Evolutionary conservation across 2,797 vertebrate genomes (phyloP), one percentile per base, ranked within the genome.

Genomic region (Diceros bicornis): DNA sequence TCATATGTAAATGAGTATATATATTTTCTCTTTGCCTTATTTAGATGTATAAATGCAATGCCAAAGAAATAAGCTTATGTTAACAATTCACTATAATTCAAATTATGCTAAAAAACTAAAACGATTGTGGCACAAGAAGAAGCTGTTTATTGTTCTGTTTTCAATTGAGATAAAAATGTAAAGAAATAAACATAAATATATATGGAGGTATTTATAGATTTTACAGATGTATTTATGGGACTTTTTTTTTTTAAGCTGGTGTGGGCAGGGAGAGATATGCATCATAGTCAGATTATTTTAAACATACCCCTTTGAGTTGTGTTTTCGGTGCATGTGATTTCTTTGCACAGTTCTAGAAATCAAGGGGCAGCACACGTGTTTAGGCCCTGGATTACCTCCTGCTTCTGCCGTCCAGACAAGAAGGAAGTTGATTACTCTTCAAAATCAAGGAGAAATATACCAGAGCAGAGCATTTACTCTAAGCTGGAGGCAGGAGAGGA

Each of bases 221-320:
- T 17, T 16, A 84, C 5, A 27, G 32, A 29, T 0, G 11, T 8
- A 18, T 6, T 0, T 0, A 41, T 1, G 8, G 29, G 32, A 7
- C 64, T 20, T 23, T 21, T 6, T 57, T 37, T 7, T 29, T 5
- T 61, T 1, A 25, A 5, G 1, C 47, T 14, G 41, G 57, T 2
- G 7, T 8, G 32, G 64, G 34, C 9, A 4, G 84, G 69, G 59
- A 90, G 47, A 59, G 50, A 41, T 1, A 9, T 4, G 14, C 2
- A 4, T 6, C 37, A 9, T 5, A 1, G 0, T 6, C 3, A 27
- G 78, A 4, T 8, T 37, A 20, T 18, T 16, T 0, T 25, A 0
- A 6, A 23, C 1, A 0, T 8, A 1, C 17, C n/a, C 44, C 64
- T 77, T 23, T 13, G 11, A 9, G 50, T 1, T 6, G 8, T 6